A percentile compares a stretch with the other conserved stretches of the same genome.
Evolutionary conservation across 2,888 invertebrate species (phyloP).

Genomic region (Apotomis turbidana): DNA sequence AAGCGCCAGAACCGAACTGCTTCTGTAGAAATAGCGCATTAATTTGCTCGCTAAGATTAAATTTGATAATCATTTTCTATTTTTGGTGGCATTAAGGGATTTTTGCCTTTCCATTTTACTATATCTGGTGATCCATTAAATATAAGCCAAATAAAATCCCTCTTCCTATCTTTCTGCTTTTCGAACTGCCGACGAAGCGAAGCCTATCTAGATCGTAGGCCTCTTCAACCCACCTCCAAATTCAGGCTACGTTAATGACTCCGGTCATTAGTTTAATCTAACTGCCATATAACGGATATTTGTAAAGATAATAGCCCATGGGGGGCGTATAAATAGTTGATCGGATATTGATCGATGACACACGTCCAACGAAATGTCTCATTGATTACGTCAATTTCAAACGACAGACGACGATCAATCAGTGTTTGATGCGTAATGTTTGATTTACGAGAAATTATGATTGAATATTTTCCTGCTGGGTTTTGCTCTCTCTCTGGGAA

Average conservation of each 20-base stretch:
- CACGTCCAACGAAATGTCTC: slow-evolving; percentile 29
- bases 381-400: slow-evolving; percentile 25
- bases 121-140: background rate
- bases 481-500: background rate
- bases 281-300: slow-evolving; percentile 25
- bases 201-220: slow-evolving; percentile 6
- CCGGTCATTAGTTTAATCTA: slow-evolving; percentile 7
- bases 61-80: too few species aligned
- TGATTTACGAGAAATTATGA: slow-evolving; percentile 15
- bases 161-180: background rate
- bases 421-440: slow-evolving; percentile 20
- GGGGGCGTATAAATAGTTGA: slow-evolving; percentile 37
- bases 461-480: slow-evolving; percentile 5
- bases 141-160: background rate
- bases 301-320: slow-evolving; percentile 30
- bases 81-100: too few species aligned
- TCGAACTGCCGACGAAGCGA: too few species aligned
- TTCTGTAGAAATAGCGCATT: too few species aligned
- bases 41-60: too few species aligned
- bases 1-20: too few species aligned
- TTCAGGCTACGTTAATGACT: slow-evolving; percentile 27
- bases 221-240: background rate
- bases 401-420: slow-evolving; percentile 16
- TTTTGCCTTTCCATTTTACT: too few species aligned
- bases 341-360: slow-evolving; percentile 37